A percentile compares a stretch with the other conserved stretches of the same genome.
These are phyloP conservation scores for Zaprionus davidi DNA, from an alignment of 1,140 invertebrate species.

Conservation along the genomic window DNA sequence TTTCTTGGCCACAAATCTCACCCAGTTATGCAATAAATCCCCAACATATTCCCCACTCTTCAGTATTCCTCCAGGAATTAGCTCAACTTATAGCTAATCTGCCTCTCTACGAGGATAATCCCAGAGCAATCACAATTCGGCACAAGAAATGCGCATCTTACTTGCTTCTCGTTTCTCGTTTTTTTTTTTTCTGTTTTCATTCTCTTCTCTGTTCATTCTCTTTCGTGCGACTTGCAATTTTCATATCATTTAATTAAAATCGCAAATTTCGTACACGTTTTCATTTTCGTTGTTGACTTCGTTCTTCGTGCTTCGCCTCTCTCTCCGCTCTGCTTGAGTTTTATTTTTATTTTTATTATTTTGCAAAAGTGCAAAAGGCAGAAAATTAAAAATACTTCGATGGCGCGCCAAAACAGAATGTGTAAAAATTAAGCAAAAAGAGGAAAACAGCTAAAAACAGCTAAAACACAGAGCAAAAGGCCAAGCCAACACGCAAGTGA, in stretches of 20 bases:
- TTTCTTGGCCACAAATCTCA: not conserved
- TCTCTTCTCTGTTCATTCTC: slow-evolving; percentile 33
- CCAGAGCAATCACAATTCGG: slow-evolving; percentile 21
- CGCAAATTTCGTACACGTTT: slow-evolving; percentile 82
- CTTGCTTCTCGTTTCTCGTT: slow-evolving; percentile 17
- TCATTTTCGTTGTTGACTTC: slow-evolving; percentile 66
- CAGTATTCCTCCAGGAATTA: not conserved
- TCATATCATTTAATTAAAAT: slow-evolving; percentile 83
- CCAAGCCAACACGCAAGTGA: slow-evolving; percentile 33
- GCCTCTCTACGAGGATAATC: not conserved
- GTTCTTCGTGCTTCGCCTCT: slow-evolving; percentile 44
- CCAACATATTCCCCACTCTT: not conserved
- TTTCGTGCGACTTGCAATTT: slow-evolving; percentile 73
- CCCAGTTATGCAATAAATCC: not conserved
- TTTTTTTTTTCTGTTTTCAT: slow-evolving; percentile 26
- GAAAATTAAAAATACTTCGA: slow-evolving; percentile 81
- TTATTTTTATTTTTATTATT: slow-evolving; percentile 78
- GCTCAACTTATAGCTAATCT: not conserved
- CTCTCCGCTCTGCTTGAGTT: slow-evolving; percentile 26
- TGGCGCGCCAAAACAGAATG: slow-evolving; percentile 47
- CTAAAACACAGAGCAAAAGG: slow-evolving; percentile 18
- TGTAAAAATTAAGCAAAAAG: slow-evolving; percentile 46
- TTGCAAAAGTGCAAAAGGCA: slow-evolving; percentile 79
- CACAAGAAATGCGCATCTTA: not conserved
- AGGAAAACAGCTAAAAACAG: slow-evolving; percentile 32